Conservation (phyloP, 1,140 invertebrate species). For the Papilio machaon region DNA sequence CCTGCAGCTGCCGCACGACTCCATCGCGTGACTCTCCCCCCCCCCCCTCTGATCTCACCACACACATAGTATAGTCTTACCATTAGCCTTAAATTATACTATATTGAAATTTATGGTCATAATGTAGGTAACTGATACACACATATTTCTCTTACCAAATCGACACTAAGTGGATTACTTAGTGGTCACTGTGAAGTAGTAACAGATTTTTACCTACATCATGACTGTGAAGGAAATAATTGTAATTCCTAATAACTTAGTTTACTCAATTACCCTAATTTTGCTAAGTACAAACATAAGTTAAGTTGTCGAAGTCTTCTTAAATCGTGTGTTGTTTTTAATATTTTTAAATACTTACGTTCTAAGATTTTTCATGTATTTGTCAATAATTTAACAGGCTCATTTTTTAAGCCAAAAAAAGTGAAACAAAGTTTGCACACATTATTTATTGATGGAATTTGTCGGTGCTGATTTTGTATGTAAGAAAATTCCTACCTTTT, state of each 20-base stretch:
- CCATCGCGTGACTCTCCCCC: constrained; percentile 31
- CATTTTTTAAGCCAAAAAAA: too few relatives aligned
- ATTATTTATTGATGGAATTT: too few relatives aligned
- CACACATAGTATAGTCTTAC: not conserved
- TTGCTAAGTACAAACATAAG: constrained; percentile 1
- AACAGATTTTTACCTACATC: too few relatives aligned
- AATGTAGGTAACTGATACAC: too few relatives aligned
- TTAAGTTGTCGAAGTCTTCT: not conserved
- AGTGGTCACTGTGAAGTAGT: too few relatives aligned
- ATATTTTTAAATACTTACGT: not conserved
- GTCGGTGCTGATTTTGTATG: too few relatives aligned
- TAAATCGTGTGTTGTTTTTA: not conserved
- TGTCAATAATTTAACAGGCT: too few relatives aligned
- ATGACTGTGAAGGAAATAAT: not conserved
- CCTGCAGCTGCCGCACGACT: constrained; percentile 50
- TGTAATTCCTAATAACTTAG: not conserved
- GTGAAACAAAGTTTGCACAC: too few relatives aligned
- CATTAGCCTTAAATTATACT: not conserved
- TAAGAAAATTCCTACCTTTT: too few relatives aligned
- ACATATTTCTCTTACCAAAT: not conserved
- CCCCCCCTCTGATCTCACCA: not conserved
- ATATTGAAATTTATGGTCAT: not conserved
- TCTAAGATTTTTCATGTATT: not conserved
- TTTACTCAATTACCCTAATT: not conserved
- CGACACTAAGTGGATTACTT: too few relatives aligned